Evolutionary conservation across 1,140 invertebrate species (phyloP), one percentile per base, ranked within the genome.

Genomic region (Drosophila sp.): DNA sequence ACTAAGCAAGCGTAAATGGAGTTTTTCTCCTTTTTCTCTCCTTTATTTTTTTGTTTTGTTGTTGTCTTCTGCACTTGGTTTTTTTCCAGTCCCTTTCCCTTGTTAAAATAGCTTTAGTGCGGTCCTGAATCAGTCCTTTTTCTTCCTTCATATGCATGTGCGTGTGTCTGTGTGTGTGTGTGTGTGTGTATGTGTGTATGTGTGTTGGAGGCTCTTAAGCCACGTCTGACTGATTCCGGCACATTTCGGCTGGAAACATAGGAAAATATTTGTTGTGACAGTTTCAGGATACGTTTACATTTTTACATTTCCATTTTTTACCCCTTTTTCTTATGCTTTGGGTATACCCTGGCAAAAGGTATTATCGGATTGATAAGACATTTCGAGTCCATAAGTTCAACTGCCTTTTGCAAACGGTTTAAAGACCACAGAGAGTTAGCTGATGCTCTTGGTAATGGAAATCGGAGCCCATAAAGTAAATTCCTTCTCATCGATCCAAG

Each of bases 1-100:
- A 77, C 86, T 90, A 90, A 86, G 87, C 87, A 90, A 87, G 86
- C 87, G 86, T 90, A 83, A 90, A 90, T 90, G 79, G 87, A 83
- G 82, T 75, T 69, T 72, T 62, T 68, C 67, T 65, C 30, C 25
- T 54, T n/a, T n/a, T 38, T 66, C 17, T 60, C 65, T 17, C 33
- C 33, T 67, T 71, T 58, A 47, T 65, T 38, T 60, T 23, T 17
- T 64, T 47, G 63, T 44, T 6, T 61, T 60, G 56, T n/a, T 62
- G 54, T 50, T 63, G 27, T 17, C 41, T 54, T 66, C 29, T 78
- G 70, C 60, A 67, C 62, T 73, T 78, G 77, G 23, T 27, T 50
- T 29, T 29, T 85, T 80, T 68, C 70, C 73, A 73, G 74, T 77
- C 82, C 82, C 83, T 89, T 86, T 80, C 74, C 84, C 84, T 87